Evolutionary conservation across 1,140 invertebrate genomes (phyloP).

Genomic region (Macrosteles quadrilineatus): DNA sequence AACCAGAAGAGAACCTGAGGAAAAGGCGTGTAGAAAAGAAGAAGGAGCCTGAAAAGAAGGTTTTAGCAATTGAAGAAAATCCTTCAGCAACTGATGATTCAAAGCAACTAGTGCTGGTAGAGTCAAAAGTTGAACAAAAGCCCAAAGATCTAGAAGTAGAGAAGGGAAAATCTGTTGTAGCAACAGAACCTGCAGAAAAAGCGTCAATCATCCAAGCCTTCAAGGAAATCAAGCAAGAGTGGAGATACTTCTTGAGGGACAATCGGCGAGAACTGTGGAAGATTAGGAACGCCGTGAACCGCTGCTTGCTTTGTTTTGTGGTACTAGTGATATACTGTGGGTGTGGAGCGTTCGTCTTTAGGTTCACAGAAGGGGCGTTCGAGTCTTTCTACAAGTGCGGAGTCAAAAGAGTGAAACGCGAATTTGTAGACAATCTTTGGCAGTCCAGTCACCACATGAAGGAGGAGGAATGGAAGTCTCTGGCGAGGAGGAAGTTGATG

Average conservation of each 20-base stretch:
- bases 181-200: neutral
- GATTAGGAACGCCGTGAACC: slow-evolving; percentile 61
- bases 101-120: neutral
- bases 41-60: neutral
- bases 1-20: slow-evolving; percentile 24
- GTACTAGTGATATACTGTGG: slow-evolving; percentile 71
- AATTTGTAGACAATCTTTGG: slow-evolving; percentile 82
- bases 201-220: neutral
- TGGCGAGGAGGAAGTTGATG: slow-evolving; percentile 75
- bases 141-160: neutral
- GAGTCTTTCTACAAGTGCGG: slow-evolving; percentile 86
- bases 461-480: slow-evolving; percentile 86
- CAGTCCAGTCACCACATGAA: slow-evolving; percentile 72
- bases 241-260: slow-evolving; percentile 60
- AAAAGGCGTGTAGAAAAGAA: neutral
- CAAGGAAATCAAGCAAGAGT: slow-evolving; percentile 47
- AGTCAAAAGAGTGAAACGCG: slow-evolving; percentile 79
- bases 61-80: neutral
- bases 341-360: slow-evolving; percentile 74
- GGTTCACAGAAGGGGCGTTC: slow-evolving; percentile 76
- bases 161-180: neutral
- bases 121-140: neutral
- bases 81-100: neutral
- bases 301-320: slow-evolving; percentile 65
- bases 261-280: slow-evolving; percentile 59